These are phyloP conservation scores for Drosophila hamatofila DNA, from an alignment of 2,888 invertebrate species.

Conservation along the genomic window DNA sequence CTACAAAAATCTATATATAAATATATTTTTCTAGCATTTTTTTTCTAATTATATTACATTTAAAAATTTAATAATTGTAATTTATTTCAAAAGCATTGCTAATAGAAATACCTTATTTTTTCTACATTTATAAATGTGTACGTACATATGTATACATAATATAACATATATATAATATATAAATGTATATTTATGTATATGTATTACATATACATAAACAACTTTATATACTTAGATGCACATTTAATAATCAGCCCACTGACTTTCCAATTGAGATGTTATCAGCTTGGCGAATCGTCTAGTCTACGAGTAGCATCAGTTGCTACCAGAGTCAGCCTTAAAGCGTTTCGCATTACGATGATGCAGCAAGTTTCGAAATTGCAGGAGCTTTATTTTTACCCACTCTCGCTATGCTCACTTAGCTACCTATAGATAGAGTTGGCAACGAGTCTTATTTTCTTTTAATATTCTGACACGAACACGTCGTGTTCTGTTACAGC, in stretches of 20 bases:
- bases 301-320: conserved; percentile 32
- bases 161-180: too few species aligned
- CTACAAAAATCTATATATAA: too few species aligned
- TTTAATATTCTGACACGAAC: conserved; percentile 5
- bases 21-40: too few species aligned
- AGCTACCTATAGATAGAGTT: background rate
- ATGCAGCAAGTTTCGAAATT: conserved; percentile 36
- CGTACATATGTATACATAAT: background rate
- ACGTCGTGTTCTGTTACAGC: background rate
- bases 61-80: background rate
- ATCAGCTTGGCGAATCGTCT: conserved; percentile 39
- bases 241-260: conserved; percentile 21
- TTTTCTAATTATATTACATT: background rate
- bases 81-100: background rate
- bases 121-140: background rate
- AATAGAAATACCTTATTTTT: background rate
- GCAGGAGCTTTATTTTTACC: conserved; percentile 17
- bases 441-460: background rate
- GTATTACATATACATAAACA: too few species aligned
- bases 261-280: conserved; percentile 32
- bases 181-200: too few species aligned
- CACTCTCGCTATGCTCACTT: conserved; percentile 52
- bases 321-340: conserved; percentile 29
- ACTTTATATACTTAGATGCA: conserved; percentile 10
- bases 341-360: conserved; percentile 37